These are phyloP conservation scores for Porites lobata DNA, from an alignment of 92 coral and sea anemone genomes.

Conservation along the genomic window DNA sequence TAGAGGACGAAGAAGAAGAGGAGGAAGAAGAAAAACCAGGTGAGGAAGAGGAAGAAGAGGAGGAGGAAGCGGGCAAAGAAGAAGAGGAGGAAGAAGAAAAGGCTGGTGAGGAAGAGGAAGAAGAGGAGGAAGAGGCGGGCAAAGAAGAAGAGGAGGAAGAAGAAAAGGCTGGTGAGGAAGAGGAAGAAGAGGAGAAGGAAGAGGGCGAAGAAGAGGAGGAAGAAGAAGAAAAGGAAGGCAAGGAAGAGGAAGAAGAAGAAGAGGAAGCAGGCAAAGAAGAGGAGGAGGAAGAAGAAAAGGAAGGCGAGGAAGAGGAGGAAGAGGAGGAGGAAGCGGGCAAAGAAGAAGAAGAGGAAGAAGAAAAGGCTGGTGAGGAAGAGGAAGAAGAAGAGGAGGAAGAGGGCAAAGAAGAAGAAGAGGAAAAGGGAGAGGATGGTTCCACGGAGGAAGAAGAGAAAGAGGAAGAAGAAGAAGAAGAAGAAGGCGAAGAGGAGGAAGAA, in stretches of 20 bases:
- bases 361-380: not conserved
- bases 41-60: constrained; percentile 36
- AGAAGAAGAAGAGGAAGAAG: constrained; percentile 1
- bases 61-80: constrained; percentile 18
- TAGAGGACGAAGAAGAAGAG: constrained; percentile 5
- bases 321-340: not conserved
- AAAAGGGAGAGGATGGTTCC: not conserved
- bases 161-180: constrained; percentile 5
- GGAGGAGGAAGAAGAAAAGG: not conserved
- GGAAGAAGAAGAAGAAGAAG: not conserved
- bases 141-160: constrained; percentile 17
- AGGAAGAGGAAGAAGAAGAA: constrained; percentile 8
- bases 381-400: constrained; percentile 2
- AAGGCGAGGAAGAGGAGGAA: not conserved
- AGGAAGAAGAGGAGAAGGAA: not conserved
- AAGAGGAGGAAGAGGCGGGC: constrained; percentile 20
- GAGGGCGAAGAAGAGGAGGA: constrained; percentile 17
- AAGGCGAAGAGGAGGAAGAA: too few relatives aligned
- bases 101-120: constrained; percentile 17
- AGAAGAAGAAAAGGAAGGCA: constrained; percentile 6
- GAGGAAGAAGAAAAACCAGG: constrained; percentile 23
- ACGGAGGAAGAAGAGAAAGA: constrained; percentile 9
- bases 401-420: constrained; percentile 12
- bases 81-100: constrained; percentile 22
- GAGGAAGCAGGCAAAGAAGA: not conserved